Conservation (phyloP, 2,797 vertebrate species). For the Parauchenoglanis punctatus region DNA sequence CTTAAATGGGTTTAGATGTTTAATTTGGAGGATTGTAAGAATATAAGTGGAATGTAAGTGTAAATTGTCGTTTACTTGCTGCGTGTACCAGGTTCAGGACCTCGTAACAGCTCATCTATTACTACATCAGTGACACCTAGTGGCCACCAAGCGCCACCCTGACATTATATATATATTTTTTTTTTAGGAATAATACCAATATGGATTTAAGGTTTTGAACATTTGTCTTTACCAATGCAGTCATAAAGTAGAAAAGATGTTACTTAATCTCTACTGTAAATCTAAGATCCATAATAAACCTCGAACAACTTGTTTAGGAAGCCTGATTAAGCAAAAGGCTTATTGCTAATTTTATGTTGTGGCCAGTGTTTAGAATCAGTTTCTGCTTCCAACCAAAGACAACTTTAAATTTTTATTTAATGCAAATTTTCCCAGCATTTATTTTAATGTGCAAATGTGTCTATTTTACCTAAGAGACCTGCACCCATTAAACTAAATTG, state of each 20-base stretch:
- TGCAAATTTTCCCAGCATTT: conserved; percentile 23
- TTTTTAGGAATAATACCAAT: background rate
- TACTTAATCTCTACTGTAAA: background rate
- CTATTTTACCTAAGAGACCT: conserved; percentile 8
- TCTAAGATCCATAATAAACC: background rate
- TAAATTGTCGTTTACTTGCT: conserved; percentile 4
- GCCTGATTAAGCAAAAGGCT: background rate
- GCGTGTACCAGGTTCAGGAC: conserved; percentile 1
- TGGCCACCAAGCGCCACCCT: conserved; percentile 23
- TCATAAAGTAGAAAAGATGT: conserved; percentile 8
- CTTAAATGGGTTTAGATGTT: background rate
- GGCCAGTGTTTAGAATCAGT: conserved; percentile 16
- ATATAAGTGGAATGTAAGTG: conserved; percentile 5
- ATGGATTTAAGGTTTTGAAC: conserved; percentile 14
- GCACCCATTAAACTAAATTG: conserved; percentile 2
- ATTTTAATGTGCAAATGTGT: conserved; percentile 23
- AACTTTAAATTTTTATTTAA: conserved; percentile 1
- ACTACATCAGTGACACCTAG: conserved; percentile 20
- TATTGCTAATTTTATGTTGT: conserved; percentile 2
- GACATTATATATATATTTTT: background rate
- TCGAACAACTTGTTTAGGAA: conserved; percentile 2
- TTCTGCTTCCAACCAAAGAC: conserved; percentile 43
- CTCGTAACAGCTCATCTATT: conserved; percentile 7
- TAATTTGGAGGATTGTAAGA: background rate
- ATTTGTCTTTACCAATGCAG: background rate